Evolutionary conservation across 2,113 vertebrate species (phyloP), one percentile per base, ranked within the genome.

Genomic region (Hyperopisus bebe): DNA sequence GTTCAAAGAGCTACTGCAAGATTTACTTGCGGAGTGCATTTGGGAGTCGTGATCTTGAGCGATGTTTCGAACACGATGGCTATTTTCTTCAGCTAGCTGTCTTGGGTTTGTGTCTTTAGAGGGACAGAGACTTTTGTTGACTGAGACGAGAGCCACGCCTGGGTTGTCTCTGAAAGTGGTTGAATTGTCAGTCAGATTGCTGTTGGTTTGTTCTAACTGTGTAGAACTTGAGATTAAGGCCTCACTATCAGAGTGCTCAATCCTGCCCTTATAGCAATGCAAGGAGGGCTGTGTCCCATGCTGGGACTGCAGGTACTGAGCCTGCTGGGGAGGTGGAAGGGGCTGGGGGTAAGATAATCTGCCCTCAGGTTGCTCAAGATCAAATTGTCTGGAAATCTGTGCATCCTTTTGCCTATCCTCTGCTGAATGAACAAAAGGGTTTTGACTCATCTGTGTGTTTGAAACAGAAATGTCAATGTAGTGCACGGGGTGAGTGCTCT

Each of bases 11-110:
- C 94, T 93, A 90, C 93, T 94, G 89, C 95, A 98, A 58, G 94
- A 92, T 95, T 98, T 97, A 93, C 92, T 95, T 8, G 95, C 92
- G 95, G 98, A 97, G 94, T 96, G 97, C 94, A 97, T 95, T 94
- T 97, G 97, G 90, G 97, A 95, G 90, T 95, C 93, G 89, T 97
- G 93, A 89, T 91, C 93, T 8, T 96, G 96, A 94, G 96, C 93
- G 94, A 96, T 94, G 89, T 94, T 96, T 95, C 96, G 97, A 91
- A 96, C 92, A 89, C 97, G 94, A 83, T 97, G 96, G 83, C 96
- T 91, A 94, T 94, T 96, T 90, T 96, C 95, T 94, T 95, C 96
- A 90, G 90, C 92, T 92, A 95, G 94, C 87, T 95, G 93, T 94
- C 96, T 95, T 31, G 96, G 96, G 93, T 93, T 93, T 90, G 95